Evolutionary conservation across 1,140 invertebrate species (phyloP).

Genomic region (Varroa destructor): DNA sequence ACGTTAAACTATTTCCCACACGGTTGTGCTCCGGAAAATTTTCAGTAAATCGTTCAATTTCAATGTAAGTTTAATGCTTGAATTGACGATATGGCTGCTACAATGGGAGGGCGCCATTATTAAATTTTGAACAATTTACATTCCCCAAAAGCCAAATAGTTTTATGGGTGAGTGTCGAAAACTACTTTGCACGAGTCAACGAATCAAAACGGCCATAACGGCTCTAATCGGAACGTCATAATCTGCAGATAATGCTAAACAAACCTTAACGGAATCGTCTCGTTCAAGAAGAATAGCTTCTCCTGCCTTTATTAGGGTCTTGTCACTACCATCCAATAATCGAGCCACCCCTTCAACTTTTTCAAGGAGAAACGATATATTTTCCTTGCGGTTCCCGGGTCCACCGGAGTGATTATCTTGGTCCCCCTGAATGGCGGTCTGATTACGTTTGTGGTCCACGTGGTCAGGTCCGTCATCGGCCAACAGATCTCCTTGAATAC

Average conservation of each 20-base stretch:
- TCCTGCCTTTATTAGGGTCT: conserved; percentile 4
- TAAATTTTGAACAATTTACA: too few relatives aligned
- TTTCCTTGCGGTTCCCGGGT: conserved; percentile 46
- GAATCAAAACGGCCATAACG: too few relatives aligned
- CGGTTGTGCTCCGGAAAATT: too few relatives aligned
- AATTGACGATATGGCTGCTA: too few relatives aligned
- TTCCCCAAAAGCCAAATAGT: too few relatives aligned
- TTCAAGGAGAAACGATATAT: conserved; percentile 63
- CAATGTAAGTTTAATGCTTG: too few relatives aligned
- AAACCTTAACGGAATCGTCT: conserved; percentile 2
- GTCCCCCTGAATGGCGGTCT: conserved; percentile 33
- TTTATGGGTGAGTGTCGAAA: too few relatives aligned
- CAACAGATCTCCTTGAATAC: conserved; percentile 33
- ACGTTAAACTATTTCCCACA: too few relatives aligned
- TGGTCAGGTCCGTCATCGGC: conserved; percentile 46
- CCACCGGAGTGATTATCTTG: conserved; percentile 36
- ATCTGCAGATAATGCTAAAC: background rate
- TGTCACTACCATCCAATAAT: conserved; percentile 34
- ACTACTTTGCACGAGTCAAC: too few relatives aligned
- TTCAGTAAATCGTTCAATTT: too few relatives aligned
- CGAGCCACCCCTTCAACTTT: conserved; percentile 72
- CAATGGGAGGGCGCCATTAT: too few relatives aligned
- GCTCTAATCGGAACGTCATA: too few relatives aligned
- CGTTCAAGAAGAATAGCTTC: background rate
- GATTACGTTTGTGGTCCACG: conserved; percentile 44